Base-by-base conservation (phyloP, 2,888 invertebrate genomes). In the Oscheius sp. region DNA sequence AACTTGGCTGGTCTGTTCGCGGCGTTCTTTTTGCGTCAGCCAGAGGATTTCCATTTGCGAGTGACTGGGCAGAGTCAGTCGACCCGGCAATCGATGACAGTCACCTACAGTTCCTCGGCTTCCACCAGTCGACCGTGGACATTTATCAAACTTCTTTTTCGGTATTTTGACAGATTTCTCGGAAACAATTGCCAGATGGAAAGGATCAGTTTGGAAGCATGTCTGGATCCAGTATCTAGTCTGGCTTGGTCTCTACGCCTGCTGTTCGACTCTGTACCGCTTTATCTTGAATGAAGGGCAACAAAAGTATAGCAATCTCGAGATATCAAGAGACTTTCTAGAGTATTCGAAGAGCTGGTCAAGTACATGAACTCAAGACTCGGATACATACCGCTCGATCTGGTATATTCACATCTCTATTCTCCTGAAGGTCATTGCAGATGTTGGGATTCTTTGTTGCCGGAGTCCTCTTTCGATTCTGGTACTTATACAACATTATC, bases 361-460 rank as follows among this genome's bases (percentile, higher is more conserved):
- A 73, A 74, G 9, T 84, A 80, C 55, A 71, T 76, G 10, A 71
- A 77, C 70, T 65, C 79, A 2, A 76, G 83, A 5, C 42, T 83
- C 1, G 58, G 68, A 5, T 83, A 80, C 48, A 70, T 84, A 42
- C 84, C 84, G 9, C 75, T 84, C 47, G 81, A 82, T 51, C 78
- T 77, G 74, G 33, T 42, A 42, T 42, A 3, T 7, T 3, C 42
- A 5, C 4, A 42, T 42, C 7, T 42, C 7, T 42, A 7, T 42
- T 3, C 4, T 42, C 7, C 7, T 42, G 21, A 42, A 7, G 4
- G 42, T 42, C 4, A 5, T 42, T 42, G 3, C 42, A 76, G 75
- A 83, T 84, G 57, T 75, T 84, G 13, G 86, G 86, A 51, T 86
- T 86, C 70, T 86, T 85, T 76, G 82, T 86, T 11, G 82, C 86